Base-by-base conservation (phyloP, 2,797 vertebrate genomes). In the Neopelma chrysocephalum region DNA sequence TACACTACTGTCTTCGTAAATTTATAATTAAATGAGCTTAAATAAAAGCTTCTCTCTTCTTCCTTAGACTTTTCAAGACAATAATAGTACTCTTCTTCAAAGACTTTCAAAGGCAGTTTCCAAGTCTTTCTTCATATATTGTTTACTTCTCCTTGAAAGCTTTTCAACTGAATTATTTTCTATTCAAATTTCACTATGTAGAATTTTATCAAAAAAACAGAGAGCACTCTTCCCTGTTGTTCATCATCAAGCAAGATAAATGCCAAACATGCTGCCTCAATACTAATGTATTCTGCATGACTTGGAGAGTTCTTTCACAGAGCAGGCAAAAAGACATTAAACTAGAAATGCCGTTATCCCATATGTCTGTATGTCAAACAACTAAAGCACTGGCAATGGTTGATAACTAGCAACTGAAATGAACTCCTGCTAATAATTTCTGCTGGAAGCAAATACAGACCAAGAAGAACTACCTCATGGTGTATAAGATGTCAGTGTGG, bases 231-330 rank as follows among this genome's bases (percentile, higher is more conserved):
- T 76, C 42, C 65, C 47, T 7, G 8, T 91, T 92, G 43, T 81
- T 95, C 75, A 61, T 82, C 76, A 91, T 91, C 90, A 93, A 87
- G 32, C 15, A 87, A 89, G 75, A 94, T 72, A 95, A 96, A 94
- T 89, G 87, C 62, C 72, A 84, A 71, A 84, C 23, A 45, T 64
- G 23, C 68, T 88, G 36, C 25, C 78, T 92, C 78, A 91, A 81
- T 81, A 78, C 51, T 92, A 88, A 94, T 76, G 48, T 70, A 64
- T 77, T 89, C 72, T 73, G 58, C 12, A 79, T 87, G 65, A 79
- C 34, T 80, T 80, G 77, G 54, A 91, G 40, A 87, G 40, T 23
- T 79, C 51, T 91, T 92, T 89, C 47, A 81, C 32, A 91, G 54
- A 93, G 38, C 45, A 58, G 34, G 51, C 36, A 93, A 86, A 91